phyloP scores from a whole-genome alignment of 2,797 vertebrate species.

The Rhinella marina region DNA sequence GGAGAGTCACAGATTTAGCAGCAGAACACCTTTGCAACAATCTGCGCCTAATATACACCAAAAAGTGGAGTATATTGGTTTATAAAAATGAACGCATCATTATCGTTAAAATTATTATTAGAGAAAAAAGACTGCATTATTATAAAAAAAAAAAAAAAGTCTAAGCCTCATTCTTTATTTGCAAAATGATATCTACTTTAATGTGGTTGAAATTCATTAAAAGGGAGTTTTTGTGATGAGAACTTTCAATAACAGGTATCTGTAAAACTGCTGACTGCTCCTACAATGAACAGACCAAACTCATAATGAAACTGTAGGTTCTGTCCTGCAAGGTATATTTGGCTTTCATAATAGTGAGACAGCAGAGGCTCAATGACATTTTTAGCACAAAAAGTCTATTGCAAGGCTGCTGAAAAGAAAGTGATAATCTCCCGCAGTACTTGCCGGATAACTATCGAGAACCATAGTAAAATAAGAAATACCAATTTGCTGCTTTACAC shows the following conservation, averaged over 20 bases:
- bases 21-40: too few species aligned
- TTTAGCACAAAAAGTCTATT: background rate
- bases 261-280: background rate
- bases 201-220: background rate
- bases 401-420: background rate
- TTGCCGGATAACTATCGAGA: too few species aligned
- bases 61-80: too few species aligned
- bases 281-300: background rate
- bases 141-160: background rate
- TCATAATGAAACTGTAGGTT: background rate
- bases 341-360: background rate
- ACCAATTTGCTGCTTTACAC: background rate
- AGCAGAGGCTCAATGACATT: background rate
- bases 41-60: too few species aligned
- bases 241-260: background rate
- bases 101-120: too few species aligned
- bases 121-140: background rate
- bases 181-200: background rate
- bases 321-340: background rate
- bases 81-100: background rate
- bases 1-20: too few species aligned
- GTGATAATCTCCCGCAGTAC: background rate
- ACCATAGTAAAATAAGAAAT: background rate
- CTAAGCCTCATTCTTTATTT: background rate
- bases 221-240: background rate